Percentiles rank a stretch among this genome's conserved stretches.
These are phyloP conservation scores for Trochalopteron elliotii DNA, from an alignment of 2,113 vertebrate species.

Conservation along the genomic window DNA sequence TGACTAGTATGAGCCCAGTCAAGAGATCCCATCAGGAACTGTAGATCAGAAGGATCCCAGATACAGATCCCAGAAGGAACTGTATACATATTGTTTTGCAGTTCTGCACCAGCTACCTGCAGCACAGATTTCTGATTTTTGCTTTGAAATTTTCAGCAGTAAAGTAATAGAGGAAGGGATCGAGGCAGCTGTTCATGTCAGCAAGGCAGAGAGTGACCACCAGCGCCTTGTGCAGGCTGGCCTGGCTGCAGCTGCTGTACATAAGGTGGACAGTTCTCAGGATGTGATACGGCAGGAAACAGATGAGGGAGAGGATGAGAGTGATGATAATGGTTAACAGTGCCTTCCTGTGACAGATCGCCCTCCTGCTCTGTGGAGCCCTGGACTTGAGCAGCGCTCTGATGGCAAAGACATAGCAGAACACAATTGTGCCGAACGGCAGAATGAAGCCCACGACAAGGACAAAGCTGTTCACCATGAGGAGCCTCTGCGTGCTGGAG, in stretches of 20 bases:
- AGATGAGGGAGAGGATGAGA: conserved; percentile 72
- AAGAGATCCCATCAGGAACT: not conserved
- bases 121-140: conserved; percentile 12
- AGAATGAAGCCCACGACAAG: conserved; percentile 71
- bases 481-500: not conserved
- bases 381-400: conserved; percentile 54
- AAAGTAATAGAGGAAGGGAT: conserved; percentile 82
- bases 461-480: conserved; percentile 66
- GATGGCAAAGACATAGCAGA: conserved; percentile 76
- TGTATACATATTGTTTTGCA: fast-evolving
- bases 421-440: conserved; percentile 65
- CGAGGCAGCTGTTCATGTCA: conserved; percentile 73
- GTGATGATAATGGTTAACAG: conserved; percentile 71
- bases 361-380: not conserved
- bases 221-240: conserved; percentile 48
- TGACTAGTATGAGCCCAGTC: not conserved
- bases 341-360: conserved; percentile 62
- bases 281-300: conserved; percentile 80
- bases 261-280: conserved; percentile 71
- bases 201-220: conserved; percentile 71
- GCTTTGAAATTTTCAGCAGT: conserved; percentile 78
- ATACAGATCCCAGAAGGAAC: fast-evolving
- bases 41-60: too few species aligned
- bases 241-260: not conserved
- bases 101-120: not conserved